A percentile compares a stretch with the other conserved stretches of the same genome.
These are phyloP conservation scores for Pseudococcus longispinus DNA, from an alignment of 2,888 invertebrate species.

Conservation along the genomic window DNA sequence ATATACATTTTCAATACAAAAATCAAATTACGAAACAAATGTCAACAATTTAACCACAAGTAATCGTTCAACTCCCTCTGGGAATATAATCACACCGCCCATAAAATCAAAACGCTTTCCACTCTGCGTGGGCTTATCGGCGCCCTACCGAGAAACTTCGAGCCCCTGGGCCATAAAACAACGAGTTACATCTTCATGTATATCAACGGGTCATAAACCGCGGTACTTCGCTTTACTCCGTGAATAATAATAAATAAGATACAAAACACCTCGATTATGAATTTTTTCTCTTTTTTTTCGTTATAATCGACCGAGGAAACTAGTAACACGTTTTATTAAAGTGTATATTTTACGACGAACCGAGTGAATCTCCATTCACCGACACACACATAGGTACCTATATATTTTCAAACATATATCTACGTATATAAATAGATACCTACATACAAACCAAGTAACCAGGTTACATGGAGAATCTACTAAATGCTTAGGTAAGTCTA, in stretches of 20 bases:
- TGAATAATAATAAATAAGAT: neutral
- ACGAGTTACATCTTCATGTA: neutral
- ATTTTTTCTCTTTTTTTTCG: neutral
- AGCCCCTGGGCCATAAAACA: neutral
- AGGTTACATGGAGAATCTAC: neutral
- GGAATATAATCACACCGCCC: neutral
- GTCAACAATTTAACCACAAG: neutral
- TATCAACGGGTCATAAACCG: neutral
- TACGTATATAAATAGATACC: neutral
- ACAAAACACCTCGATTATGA: neutral
- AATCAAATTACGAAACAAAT: neutral
- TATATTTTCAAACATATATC: neutral
- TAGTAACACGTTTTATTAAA: slow-evolving; percentile 3
- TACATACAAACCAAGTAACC: neutral
- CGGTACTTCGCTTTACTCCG: neutral
- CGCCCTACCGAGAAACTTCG: neutral
- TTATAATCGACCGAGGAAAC: neutral
- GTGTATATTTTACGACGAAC: neutral
- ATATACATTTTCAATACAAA: neutral
- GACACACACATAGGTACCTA: neutral
- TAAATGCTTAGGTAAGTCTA: neutral
- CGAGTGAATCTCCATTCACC: neutral
- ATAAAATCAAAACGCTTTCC: neutral
- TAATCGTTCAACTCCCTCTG: neutral
- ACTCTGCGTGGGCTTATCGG: neutral